Percentiles rank a stretch among this genome's conserved stretches.
Conservation (phyloP, 2,888 invertebrate species). For the Yponomeuta sedellus region DNA sequence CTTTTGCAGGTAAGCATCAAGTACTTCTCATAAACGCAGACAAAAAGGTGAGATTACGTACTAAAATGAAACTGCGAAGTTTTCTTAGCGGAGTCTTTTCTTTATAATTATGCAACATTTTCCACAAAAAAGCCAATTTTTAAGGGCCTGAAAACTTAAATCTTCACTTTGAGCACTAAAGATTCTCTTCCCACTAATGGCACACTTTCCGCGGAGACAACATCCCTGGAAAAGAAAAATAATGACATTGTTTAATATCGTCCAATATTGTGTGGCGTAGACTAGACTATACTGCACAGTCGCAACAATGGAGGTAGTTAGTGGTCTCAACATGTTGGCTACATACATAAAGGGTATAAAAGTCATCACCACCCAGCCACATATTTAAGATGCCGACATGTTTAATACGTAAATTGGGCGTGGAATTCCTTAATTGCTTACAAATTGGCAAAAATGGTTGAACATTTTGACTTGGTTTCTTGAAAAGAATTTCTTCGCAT, state of each 20-base stretch:
- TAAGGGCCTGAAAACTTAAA: constrained; percentile 11
- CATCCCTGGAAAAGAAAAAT: constrained; percentile 50
- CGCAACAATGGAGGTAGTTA: too few species aligned
- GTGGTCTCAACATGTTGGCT: too few species aligned
- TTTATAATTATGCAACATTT: not conserved
- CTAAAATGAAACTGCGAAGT: not conserved
- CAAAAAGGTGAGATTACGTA: not conserved
- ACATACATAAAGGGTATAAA: too few species aligned
- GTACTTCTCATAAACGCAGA: not conserved
- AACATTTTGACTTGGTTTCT: too few species aligned
- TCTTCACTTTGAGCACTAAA: constrained; percentile 48
- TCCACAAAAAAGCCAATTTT: not conserved
- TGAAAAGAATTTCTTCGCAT: too few species aligned
- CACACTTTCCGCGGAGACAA: constrained; percentile 41
- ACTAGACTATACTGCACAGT: too few species aligned
- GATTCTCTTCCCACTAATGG: constrained; percentile 54
- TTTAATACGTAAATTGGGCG: too few species aligned
- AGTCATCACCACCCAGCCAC: too few species aligned
- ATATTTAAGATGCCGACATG: too few species aligned
- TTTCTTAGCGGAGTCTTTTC: not conserved
- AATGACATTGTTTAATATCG: not conserved
- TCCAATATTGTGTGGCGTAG: too few species aligned
- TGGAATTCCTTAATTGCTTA: too few species aligned
- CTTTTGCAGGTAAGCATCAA: not conserved
- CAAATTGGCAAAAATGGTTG: too few species aligned